Conservation (phyloP, 2,888 invertebrate species). For the Pandemis heparana region DNA sequence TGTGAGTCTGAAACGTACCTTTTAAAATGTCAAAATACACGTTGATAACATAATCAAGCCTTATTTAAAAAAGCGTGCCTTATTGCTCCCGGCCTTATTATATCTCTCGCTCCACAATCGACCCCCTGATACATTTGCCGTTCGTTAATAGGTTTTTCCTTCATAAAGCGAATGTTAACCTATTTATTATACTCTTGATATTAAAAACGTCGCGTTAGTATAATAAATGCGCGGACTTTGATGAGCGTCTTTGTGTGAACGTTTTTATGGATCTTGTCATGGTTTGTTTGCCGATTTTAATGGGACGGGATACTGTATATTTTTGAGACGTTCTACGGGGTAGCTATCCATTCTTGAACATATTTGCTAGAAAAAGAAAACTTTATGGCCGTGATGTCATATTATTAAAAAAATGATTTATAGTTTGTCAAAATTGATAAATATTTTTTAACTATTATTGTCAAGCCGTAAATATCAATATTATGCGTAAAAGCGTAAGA, state of each 20-base stretch:
- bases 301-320: conserved; percentile 51
- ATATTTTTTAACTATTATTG: no score
- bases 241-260: conserved; percentile 61
- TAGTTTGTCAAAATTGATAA: no score
- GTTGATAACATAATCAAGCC: no score
- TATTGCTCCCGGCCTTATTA: neutral
- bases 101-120: conserved; percentile 51
- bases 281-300: conserved; percentile 76
- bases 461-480: no score
- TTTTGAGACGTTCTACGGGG: conserved; percentile 22
- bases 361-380: neutral
- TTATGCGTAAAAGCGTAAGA: no score
- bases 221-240: conserved; percentile 71
- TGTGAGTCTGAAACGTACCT: no score
- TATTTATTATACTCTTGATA: conserved; percentile 83
- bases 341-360: conserved; percentile 18
- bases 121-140: conserved; percentile 77
- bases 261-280: conserved; percentile 64
- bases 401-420: neutral
- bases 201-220: conserved; percentile 78
- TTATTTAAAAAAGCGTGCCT: neutral
- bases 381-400: neutral
- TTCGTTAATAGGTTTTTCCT: conserved; percentile 84
- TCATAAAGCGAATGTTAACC: conserved; percentile 85
- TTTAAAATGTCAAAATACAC: no score